phyloP scores from a whole-genome alignment of 92 coral and sea anemone species.

The Actinostola sp. region DNA sequence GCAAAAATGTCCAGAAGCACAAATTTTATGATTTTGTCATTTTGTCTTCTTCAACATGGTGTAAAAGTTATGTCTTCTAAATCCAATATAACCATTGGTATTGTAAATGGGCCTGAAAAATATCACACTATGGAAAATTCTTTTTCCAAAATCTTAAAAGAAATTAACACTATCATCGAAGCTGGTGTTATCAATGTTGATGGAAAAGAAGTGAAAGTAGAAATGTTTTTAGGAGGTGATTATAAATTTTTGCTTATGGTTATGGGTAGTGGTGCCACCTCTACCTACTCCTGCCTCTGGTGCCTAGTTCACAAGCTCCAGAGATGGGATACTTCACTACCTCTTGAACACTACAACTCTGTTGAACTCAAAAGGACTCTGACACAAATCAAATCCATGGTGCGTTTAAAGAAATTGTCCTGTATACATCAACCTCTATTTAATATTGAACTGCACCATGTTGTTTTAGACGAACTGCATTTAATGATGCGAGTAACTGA shows the following conservation, averaged over 20 bases:
- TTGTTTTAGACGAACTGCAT: conserved; percentile 33
- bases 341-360: conserved; percentile 15
- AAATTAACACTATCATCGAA: conserved; percentile 25
- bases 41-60: conserved; percentile 49
- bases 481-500: conserved; percentile 30
- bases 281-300: conserved; percentile 49
- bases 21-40: conserved; percentile 65
- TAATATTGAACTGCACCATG: conserved; percentile 19
- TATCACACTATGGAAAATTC: conserved; percentile 47
- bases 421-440: conserved; percentile 28
- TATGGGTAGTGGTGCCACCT: conserved; percentile 57
- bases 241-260: conserved; percentile 53
- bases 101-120: conserved; percentile 71
- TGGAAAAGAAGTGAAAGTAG: conserved; percentile 23
- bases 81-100: conserved; percentile 59
- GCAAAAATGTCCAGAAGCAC: conserved; percentile 61
- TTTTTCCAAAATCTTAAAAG: conserved; percentile 15
- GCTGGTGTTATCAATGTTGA: conserved; percentile 12
- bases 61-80: conserved; percentile 62
- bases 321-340: conserved; percentile 42
- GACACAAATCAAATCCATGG: neutral
- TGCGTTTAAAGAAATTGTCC: neutral
- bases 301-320: conserved; percentile 33
- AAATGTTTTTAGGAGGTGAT: conserved; percentile 33
- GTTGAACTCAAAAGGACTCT: conserved; percentile 22